phyloP scores from a whole-genome alignment of 1,140 invertebrate species.

The Diploscapter pachys region DNA sequence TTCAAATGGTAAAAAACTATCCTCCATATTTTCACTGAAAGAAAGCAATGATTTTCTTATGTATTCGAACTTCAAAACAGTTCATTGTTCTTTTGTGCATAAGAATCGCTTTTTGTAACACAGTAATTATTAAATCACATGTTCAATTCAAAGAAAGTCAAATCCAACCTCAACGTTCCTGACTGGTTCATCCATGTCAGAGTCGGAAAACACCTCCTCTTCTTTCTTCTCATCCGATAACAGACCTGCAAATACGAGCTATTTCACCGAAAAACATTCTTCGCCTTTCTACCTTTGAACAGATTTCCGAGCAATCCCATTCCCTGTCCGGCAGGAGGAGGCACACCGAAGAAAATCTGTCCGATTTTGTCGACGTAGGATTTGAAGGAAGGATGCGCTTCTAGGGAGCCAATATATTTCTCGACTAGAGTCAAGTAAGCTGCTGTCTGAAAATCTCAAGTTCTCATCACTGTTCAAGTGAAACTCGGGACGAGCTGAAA shows the following conservation, averaged over 20 bases:
- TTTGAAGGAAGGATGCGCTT: constrained; percentile 1
- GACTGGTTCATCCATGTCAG: constrained; percentile 6
- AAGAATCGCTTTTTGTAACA: no score
- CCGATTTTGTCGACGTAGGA: constrained; percentile 24
- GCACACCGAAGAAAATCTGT: constrained; percentile 22
- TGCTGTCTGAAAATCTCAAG: background rate
- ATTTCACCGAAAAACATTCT: background rate
- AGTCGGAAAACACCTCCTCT: constrained; percentile 9
- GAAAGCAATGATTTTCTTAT: no score
- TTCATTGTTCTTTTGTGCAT: no score
- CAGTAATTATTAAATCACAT: no score
- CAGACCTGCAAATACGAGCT: constrained; percentile 1
- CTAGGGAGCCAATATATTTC: constrained; percentile 7
- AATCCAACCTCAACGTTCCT: background rate
- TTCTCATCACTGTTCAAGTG: background rate
- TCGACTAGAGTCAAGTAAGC: constrained; percentile 15
- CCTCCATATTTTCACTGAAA: no score
- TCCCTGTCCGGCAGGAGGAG: constrained; percentile 1
- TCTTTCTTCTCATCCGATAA: constrained; percentile 3
- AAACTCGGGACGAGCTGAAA: background rate
- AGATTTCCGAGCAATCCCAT: constrained; percentile 23
- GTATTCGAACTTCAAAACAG: no score
- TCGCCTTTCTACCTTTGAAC: constrained; percentile 16
- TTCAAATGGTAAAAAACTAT: no score
- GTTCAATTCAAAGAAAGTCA: no score